Evolutionary conservation across 64 coral and sea anemone genomes (phyloP).

Genomic region (Trachythela sp.): DNA sequence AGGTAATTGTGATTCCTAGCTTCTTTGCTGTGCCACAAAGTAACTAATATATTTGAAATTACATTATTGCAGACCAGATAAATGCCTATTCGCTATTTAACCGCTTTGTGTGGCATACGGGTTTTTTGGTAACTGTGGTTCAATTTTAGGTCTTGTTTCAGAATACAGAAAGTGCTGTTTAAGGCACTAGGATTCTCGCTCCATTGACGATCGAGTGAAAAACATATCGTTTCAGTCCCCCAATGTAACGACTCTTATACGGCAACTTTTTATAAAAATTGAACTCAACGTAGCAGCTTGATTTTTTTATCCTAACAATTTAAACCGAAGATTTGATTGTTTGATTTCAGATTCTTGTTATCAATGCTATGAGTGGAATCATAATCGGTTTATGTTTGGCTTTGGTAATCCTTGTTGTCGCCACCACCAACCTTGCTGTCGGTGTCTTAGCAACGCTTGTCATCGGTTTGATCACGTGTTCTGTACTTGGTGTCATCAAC

Average conservation of each 20-base stretch:
- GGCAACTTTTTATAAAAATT: no score
- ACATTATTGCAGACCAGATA: no score
- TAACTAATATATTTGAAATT: not conserved
- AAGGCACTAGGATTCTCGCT: no score
- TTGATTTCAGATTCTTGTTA: conserved; percentile 61
- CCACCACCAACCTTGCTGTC: conserved; percentile 88
- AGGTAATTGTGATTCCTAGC: not conserved
- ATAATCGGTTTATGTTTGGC: conserved; percentile 65
- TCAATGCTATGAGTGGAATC: conserved; percentile 78
- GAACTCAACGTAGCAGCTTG: no score
- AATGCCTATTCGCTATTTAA: no score
- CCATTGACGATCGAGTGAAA: no score
- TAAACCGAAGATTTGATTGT: not conserved
- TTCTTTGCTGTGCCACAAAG: not conserved
- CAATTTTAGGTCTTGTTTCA: no score
- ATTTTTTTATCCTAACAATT: not conserved
- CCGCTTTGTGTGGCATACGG: no score
- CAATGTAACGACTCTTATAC: no score
- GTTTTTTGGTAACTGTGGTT: no score
- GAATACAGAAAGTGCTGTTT: no score
- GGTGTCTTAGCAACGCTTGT: conserved; percentile 72
- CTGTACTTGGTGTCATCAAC: conserved; percentile 77
- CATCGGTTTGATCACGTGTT: conserved; percentile 74
- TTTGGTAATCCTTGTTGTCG: conserved; percentile 56
- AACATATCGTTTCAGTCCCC: no score